Conservation (phyloP, 2,888 invertebrate genomes). For the Megalurothrips usitatus region DNA sequence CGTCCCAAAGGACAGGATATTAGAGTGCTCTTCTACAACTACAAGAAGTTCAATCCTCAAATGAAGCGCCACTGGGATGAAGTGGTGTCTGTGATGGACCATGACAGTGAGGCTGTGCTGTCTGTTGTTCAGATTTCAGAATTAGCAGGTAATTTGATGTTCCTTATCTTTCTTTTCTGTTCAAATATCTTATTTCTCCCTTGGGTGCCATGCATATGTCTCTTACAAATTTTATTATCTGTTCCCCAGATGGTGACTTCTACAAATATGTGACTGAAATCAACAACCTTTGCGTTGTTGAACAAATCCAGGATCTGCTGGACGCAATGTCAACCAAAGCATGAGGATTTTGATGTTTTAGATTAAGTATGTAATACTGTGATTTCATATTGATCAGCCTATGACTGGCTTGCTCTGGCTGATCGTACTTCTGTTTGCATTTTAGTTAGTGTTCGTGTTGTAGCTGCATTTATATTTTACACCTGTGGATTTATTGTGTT, state of each 20-base stretch:
- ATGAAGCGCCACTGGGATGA: constrained; percentile 4
- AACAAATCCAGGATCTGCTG: background rate
- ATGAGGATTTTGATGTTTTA: no score
- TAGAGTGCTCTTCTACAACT: background rate
- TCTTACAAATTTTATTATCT: background rate
- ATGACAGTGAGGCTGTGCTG: background rate
- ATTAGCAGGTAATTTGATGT: background rate
- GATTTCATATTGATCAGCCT: no score
- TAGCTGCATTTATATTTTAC: no score
- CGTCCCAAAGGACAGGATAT: background rate
- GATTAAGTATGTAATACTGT: no score
- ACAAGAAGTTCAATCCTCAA: background rate
- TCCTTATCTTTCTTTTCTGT: background rate
- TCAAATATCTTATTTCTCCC: background rate
- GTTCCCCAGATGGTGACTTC: background rate
- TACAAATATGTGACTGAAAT: constrained; percentile 14
- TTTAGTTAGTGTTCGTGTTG: no score
- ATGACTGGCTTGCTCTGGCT: no score
- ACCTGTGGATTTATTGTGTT: no score
- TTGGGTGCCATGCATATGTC: no score
- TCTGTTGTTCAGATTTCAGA: background rate
- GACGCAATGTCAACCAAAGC: background rate
- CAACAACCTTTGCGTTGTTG: background rate
- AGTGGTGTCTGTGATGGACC: background rate
- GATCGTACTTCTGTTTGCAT: no score